These are phyloP conservation scores for Epistrophe grossulariae DNA, from an alignment of 2,888 invertebrate species.

Conservation along the genomic window DNA sequence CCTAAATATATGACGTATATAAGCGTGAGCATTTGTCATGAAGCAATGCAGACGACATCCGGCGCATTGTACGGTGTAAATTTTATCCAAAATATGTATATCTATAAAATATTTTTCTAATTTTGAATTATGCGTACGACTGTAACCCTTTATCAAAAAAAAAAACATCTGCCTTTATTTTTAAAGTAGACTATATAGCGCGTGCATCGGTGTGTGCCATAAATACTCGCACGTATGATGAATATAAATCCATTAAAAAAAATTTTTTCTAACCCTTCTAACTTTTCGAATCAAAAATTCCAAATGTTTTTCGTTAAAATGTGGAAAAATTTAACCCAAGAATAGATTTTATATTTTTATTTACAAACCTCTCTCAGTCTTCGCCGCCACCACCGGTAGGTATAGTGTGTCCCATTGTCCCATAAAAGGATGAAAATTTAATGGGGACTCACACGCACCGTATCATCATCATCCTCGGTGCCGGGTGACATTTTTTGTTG, in stretches of 20 bases:
- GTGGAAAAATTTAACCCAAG: conserved; percentile 79
- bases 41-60: conserved; percentile 26
- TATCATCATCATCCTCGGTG: conserved; percentile 18
- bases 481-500: conserved; percentile 49
- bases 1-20: background rate
- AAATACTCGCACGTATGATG: conserved; percentile 29
- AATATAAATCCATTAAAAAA: conserved; percentile 48
- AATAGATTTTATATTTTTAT: conserved; percentile 42
- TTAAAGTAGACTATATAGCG: conserved; percentile 55
- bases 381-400: background rate
- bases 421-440: conserved; percentile 61
- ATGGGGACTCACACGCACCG: conserved; percentile 53
- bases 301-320: conserved; percentile 78
- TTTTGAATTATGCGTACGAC: conserved; percentile 14
- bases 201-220: conserved; percentile 42
- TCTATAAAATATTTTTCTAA: conserved; percentile 38
- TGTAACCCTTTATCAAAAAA: conserved; percentile 62
- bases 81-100: conserved; percentile 29
- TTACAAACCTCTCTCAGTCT: conserved; percentile 17
- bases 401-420: conserved; percentile 58
- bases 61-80: background rate
- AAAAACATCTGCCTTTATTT: conserved; percentile 62
- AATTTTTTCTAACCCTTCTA: conserved; percentile 65
- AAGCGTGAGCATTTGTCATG: conserved; percentile 30
- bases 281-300: conserved; percentile 78